Percentiles rank a stretch among this genome's conserved stretches.
Evolutionary conservation across 2,113 vertebrate species (phyloP).

Genomic region (Amblyornis subalaris): DNA sequence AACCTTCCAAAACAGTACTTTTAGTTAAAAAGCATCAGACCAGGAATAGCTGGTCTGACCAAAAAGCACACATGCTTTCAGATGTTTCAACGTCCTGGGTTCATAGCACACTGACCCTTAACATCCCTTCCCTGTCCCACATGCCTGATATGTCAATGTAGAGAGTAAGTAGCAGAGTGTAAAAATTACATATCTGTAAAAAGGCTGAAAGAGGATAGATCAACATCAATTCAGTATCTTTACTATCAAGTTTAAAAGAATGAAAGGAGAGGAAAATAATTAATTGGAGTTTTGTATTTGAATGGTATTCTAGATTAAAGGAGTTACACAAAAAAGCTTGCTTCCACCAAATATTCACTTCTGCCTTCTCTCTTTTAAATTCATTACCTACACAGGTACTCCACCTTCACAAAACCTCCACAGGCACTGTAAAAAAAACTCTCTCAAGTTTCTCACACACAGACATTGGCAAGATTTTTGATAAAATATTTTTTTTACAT

Average conservation of each 20-base stretch:
- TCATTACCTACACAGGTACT: no score
- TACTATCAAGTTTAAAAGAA: neutral
- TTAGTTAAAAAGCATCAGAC: neutral
- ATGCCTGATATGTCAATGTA: neutral
- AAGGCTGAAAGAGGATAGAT: neutral
- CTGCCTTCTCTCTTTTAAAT: neutral
- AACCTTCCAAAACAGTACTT: neutral
- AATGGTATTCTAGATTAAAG: neutral
- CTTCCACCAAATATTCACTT: neutral
- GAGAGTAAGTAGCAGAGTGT: neutral
- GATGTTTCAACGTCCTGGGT: neutral
- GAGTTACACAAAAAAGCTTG: neutral
- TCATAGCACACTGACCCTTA: neutral
- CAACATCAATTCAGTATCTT: neutral
- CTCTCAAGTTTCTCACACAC: neutral
- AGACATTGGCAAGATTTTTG: neutral
- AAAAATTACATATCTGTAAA: fast-evolving
- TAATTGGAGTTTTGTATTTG: neutral
- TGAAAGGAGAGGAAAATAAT: neutral
- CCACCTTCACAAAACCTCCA: neutral
- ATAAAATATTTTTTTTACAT: neutral
- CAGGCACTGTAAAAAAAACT: neutral
- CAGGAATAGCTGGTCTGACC: neutral
- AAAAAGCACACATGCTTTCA: neutral
- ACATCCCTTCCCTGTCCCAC: neutral